These are phyloP conservation scores for Harpalus rufipes DNA, from an alignment of 2,888 invertebrate species.

Conservation along the genomic window DNA sequence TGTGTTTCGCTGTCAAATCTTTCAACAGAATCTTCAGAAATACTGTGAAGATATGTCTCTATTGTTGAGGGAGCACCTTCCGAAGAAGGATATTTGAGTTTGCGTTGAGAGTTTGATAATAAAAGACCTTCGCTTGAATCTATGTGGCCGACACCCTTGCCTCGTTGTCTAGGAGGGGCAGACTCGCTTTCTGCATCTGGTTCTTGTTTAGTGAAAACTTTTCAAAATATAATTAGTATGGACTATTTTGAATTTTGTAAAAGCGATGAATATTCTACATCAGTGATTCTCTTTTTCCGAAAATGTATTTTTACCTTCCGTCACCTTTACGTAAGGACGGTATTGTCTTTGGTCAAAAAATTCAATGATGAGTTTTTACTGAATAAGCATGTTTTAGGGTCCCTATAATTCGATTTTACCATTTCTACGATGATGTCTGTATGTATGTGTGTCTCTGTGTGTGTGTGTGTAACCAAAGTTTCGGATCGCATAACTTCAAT, in stretches of 20 bases:
- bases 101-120: conserved; percentile 69
- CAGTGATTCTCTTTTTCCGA: no score
- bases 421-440: no score
- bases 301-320: no score
- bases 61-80: conserved; percentile 71
- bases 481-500: no score
- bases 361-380: no score
- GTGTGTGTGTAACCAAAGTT: no score
- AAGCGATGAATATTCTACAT: no score
- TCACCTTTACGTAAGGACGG: no score
- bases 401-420: no score
- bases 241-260: background rate
- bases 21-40: conserved; percentile 71
- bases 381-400: no score
- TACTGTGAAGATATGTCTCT: conserved; percentile 74
- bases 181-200: conserved; percentile 83
- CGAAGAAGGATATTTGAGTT: conserved; percentile 65
- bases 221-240: conserved; percentile 61
- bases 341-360: no score
- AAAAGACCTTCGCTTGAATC: conserved; percentile 69
- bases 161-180: conserved; percentile 76
- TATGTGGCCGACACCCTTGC: conserved; percentile 75
- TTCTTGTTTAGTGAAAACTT: conserved; percentile 83
- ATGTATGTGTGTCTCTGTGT: no score
- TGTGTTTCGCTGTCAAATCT: conserved; percentile 66